Conservation (phyloP, 2,113 vertebrate genomes). For the human (Homo sapiens) region GRCh38 chr3:18238501-18239000, state of each 20-base stretch:
- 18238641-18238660: neutral
- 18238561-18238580: neutral
- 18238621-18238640: neutral
- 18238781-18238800: neutral
- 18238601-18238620: neutral
- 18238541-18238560: neutral
- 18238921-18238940: neutral
- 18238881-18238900: neutral
- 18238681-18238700: neutral
- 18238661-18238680: neutral
- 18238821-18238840: neutral
- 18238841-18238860: accelerated
- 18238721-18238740: neutral
- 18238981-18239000: neutral
- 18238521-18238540: accelerated
- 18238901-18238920: neutral
- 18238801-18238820: neutral
- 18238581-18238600: neutral
- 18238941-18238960: neutral
- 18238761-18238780: neutral
- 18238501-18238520: neutral
- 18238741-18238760: neutral
- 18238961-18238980: neutral
- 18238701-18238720: neutral
- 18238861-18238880: neutral